Base-by-base conservation (phyloP, 2,888 invertebrate genomes). In the Creontiades dilutus region DNA sequence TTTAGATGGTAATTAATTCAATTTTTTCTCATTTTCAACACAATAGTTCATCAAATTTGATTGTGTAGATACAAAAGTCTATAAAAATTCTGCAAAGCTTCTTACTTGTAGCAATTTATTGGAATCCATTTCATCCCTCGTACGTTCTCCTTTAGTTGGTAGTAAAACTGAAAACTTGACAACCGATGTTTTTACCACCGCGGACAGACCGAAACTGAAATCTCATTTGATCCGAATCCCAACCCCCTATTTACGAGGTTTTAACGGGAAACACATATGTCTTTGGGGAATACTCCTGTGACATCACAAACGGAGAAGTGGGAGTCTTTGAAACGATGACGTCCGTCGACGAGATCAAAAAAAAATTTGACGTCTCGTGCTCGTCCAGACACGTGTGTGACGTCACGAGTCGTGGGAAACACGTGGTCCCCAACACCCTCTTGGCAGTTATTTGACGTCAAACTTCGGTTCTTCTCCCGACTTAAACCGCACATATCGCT, bases 381-480 rank as follows among this genome's bases (percentile, higher is more conserved):
- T 78, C 78, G 46, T 47, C 3, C 47, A 68, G 23, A 78, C 78
- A 78, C 78, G 78, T 78, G 78, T 78, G 46, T 78, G 78, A 47
- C 78, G 78, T 85, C 85, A 61, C 57, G 61, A 19, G 28, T 23
- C 85, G 85, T 85, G 85, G 85, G 85, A 85, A 85, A 57, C 85
- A 85, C 85, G 85, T 57, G 85, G 37, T 1, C 19, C 5, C 19
- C 46, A 48, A 13, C 13, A 80, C 9, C 48, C 52, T 52, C 16
- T 82, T 52, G 19, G 52, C 52, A 7, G 37, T 37, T 78, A n/a
- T 61, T 78, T 78, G 78, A 78, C 78, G 78, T 78, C 78, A 78
- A 46, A 78, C 9, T 46, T 19, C 46, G 46, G 12, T 16, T 78
- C 16, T 78, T 37, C 37, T 46, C 47, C 19, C n/a, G 1, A 14